Conservation (phyloP, 2,797 vertebrate species). For the Coccyzus lansbergi region DNA sequence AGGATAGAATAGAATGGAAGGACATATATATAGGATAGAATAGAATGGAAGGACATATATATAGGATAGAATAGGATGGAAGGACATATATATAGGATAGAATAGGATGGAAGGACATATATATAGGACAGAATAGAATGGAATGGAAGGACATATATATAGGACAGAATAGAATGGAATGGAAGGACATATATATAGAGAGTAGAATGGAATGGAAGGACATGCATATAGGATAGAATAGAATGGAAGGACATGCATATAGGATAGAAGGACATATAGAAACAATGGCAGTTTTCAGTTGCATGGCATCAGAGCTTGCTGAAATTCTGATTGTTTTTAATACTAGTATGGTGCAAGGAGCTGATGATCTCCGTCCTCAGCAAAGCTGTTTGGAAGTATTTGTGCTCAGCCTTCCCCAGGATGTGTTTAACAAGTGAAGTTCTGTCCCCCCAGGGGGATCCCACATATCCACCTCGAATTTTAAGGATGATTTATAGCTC, state of each 20-base stretch:
- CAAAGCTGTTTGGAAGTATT: not conserved
- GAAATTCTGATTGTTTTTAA: not conserved
- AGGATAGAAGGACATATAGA: not conserved
- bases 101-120: not conserved
- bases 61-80: not conserved
- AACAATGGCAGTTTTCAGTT: not conserved
- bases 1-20: not conserved
- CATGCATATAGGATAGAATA: too few relatives aligned
- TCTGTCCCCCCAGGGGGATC: not conserved
- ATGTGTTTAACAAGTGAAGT: not conserved
- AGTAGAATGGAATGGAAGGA: too few relatives aligned
- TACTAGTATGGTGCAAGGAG: not conserved
- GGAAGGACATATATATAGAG: too few relatives aligned
- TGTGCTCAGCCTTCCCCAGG: not conserved
- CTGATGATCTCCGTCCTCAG: not conserved
- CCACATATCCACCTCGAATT: not conserved
- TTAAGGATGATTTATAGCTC: not conserved
- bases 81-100: too few relatives aligned
- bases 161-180: too few relatives aligned
- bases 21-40: fast-evolving
- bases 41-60: not conserved
- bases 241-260: too few relatives aligned
- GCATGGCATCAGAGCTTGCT: not conserved
- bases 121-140: too few relatives aligned
- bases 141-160: too few relatives aligned